phyloP scores from a whole-genome alignment of 2,888 invertebrate genomes.

The Caenorhabditis sulstoni region DNA sequence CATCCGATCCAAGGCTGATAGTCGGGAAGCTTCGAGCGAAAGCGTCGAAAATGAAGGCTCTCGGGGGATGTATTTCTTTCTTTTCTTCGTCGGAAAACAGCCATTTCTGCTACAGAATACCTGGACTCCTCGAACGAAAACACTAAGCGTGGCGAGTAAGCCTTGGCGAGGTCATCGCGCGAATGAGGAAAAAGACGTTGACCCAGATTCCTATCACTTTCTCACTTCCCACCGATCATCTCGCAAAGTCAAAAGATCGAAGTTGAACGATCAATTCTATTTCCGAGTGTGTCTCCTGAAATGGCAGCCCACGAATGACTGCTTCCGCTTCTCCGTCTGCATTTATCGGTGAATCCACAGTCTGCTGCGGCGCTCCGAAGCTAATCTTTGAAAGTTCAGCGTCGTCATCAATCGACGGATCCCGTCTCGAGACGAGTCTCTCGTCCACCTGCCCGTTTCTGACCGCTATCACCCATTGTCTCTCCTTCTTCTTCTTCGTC shows the following conservation, averaged over 20 bases:
- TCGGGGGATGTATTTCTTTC: no score
- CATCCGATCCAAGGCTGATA: no score
- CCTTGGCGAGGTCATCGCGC: neutral
- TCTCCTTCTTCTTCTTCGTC: conserved; percentile 22
- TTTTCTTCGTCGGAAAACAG: no score
- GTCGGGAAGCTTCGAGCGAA: no score
- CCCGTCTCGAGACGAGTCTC: conserved; percentile 33
- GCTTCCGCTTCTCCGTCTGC: neutral
- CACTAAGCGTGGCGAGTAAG: no score
- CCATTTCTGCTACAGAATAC: no score
- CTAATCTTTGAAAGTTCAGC: conserved; percentile 54
- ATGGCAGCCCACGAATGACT: neutral
- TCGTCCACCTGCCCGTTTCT: conserved; percentile 25
- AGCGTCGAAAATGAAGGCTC: no score
- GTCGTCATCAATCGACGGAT: conserved; percentile 37
- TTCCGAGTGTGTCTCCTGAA: conserved; percentile 2
- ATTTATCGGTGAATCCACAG: conserved; percentile 7
- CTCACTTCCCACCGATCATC: neutral
- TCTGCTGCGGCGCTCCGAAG: conserved; percentile 12
- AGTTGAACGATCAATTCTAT: conserved; percentile 36
- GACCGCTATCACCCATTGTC: conserved; percentile 43
- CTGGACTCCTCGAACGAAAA: no score
- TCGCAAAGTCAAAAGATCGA: conserved; percentile 46
- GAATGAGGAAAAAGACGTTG: neutral
- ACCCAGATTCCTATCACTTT: conserved; percentile 9